These are phyloP conservation scores for Brevimyrus niger DNA, from an alignment of 2,113 vertebrate genomes.

Conservation along the genomic window DNA sequence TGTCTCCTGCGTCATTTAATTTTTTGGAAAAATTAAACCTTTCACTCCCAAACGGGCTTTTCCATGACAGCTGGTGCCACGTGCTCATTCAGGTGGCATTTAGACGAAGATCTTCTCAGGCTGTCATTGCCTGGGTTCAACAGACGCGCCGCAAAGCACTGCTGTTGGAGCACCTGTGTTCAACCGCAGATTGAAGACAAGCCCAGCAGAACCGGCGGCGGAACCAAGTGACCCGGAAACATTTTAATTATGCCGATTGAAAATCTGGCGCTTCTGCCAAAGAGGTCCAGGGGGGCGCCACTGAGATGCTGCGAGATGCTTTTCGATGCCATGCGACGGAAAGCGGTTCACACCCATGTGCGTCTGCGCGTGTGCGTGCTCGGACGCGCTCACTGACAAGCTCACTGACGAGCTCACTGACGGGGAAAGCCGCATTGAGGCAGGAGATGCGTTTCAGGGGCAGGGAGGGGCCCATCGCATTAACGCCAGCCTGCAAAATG, in stretches of 20 bases:
- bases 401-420: conserved; percentile 3
- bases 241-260: not conserved
- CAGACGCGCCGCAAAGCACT: not conserved
- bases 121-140: conserved; percentile 4
- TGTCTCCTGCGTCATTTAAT: conserved; percentile 19
- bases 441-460: conserved; percentile 15
- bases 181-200: not conserved
- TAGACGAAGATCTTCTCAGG: not conserved
- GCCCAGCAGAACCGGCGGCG: not conserved
- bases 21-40: conserved; percentile 1
- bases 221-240: not conserved
- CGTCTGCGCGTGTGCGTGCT: not conserved
- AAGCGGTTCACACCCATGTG: not conserved
- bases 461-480: conserved; percentile 25
- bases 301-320: not conserved
- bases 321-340: not conserved
- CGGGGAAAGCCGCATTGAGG: conserved; percentile 40
- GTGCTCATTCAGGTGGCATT: conserved; percentile 25
- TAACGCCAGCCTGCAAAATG: conserved; percentile 38
- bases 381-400: not conserved
- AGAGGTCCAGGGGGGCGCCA: not conserved
- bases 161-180: not conserved
- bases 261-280: too few species aligned
- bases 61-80: conserved; percentile 17
- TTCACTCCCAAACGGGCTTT: conserved; percentile 28